Percentiles rank a stretch among this genome's conserved stretches.
phyloP scores from a whole-genome alignment of 2,113 vertebrate genomes.

The Saccopteryx leptura region DNA sequence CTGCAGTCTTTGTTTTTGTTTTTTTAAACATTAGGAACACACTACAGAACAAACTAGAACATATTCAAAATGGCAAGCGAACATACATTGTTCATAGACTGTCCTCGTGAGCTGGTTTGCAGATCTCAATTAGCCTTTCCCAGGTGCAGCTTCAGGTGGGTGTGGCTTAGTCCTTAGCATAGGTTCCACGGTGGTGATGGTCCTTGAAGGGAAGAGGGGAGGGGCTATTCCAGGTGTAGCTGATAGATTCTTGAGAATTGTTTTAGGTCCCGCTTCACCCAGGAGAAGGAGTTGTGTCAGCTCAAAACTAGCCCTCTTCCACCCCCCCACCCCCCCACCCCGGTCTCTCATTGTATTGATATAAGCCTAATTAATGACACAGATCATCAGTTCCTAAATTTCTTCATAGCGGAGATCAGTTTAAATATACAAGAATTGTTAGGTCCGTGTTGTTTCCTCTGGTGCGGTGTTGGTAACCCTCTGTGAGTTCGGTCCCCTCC shows the following conservation, averaged over 20 bases:
- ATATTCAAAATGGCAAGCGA: constrained; percentile 80
- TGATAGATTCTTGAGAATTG: constrained; percentile 54
- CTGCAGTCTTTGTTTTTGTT: constrained; percentile 1
- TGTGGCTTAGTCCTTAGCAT: constrained; percentile 84
- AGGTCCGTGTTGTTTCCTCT: constrained; percentile 57
- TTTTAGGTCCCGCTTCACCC: constrained; percentile 73
- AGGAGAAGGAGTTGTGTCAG: constrained; percentile 82
- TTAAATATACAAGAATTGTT: constrained; percentile 84
- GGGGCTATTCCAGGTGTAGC: constrained; percentile 46
- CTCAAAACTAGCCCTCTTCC: background rate
- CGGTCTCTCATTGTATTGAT: too few species aligned
- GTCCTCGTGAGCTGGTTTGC: constrained; percentile 65
- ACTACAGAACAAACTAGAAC: constrained; percentile 84
- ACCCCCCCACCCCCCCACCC: too few species aligned
- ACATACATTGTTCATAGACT: constrained; percentile 66
- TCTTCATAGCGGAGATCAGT: constrained; percentile 83
- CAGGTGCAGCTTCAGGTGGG: constrained; percentile 75
- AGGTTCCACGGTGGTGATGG: constrained; percentile 70
- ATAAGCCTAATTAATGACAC: constrained; percentile 63
- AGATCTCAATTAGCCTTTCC: constrained; percentile 77
- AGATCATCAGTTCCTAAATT: constrained; percentile 65
- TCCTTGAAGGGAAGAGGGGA: constrained; percentile 76
- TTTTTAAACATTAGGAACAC: constrained; percentile 79
- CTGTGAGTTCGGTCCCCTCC: constrained; percentile 76
- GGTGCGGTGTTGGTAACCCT: constrained; percentile 69